Evolutionary conservation across 2,888 invertebrate species (phyloP).

Genomic region (Eurois occulta): DNA sequence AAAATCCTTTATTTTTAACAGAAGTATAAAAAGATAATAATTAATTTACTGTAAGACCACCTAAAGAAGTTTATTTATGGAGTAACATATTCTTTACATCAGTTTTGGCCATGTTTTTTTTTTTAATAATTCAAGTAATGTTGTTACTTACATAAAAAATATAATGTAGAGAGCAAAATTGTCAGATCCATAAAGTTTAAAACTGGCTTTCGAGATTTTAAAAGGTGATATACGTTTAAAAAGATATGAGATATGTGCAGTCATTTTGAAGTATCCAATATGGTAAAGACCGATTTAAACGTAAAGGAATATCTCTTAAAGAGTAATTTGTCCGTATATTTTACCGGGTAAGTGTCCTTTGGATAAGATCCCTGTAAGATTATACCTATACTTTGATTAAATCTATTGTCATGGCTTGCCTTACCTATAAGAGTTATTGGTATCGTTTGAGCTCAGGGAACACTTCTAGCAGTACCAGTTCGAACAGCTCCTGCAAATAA

Average conservation of each 20-base stretch:
- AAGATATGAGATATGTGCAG: conserved; percentile 69
- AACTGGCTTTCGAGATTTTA: conserved; percentile 34
- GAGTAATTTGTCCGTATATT: conserved; percentile 66
- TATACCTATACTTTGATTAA: conserved; percentile 62
- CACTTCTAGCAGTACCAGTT: conserved; percentile 92
- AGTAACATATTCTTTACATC: not conserved
- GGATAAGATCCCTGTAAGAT: conserved; percentile 75
- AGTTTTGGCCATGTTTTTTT: conserved; percentile 27
- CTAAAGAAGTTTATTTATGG: conserved; percentile 30
- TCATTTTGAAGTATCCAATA: conserved; percentile 62
- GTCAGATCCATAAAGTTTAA: conserved; percentile 42
- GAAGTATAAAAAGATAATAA: conserved; percentile 12
- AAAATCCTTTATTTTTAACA: conserved; percentile 1
- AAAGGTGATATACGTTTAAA: conserved; percentile 49
- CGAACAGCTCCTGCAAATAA: conserved; percentile 92
- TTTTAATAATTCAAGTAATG: conserved; percentile 17
- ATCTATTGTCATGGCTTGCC: conserved; percentile 75
- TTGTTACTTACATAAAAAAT: conserved; percentile 40
- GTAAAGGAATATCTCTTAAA: conserved; percentile 73
- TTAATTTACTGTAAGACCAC: conserved; percentile 14
- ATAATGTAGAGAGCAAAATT: conserved; percentile 37
- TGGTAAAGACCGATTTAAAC: conserved; percentile 53
- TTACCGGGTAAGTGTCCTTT: conserved; percentile 57
- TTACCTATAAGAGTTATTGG: conserved; percentile 76
- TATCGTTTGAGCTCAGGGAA: conserved; percentile 93